phyloP scores from a whole-genome alignment of 1,140 invertebrate genomes.

The Macrobrachium rosenbergii region DNA sequence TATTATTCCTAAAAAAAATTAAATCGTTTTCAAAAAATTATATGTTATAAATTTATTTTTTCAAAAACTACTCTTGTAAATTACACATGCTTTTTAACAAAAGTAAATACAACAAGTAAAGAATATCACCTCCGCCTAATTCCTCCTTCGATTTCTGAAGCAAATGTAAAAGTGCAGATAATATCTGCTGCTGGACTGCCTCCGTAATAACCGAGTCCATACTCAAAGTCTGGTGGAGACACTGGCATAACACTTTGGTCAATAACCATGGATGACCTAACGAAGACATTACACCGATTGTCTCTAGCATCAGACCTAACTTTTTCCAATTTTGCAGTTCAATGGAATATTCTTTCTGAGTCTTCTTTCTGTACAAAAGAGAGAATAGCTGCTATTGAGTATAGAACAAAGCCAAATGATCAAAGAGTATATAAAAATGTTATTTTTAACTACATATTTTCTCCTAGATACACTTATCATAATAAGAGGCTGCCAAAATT shows the following conservation, averaged over 20 bases:
- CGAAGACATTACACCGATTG: constrained; percentile 40
- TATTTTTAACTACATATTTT: too few relatives aligned
- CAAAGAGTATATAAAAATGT: not conserved
- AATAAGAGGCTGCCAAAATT: too few relatives aligned
- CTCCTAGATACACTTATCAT: too few relatives aligned
- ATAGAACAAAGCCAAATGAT: not conserved
- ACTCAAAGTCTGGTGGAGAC: constrained; percentile 28
- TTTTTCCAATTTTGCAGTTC: constrained; percentile 28
- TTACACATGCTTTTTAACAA: too few relatives aligned
- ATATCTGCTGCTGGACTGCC: constrained; percentile 39
- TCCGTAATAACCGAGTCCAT: constrained; percentile 34
- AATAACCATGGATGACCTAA: constrained; percentile 39
- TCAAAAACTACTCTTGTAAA: too few relatives aligned
- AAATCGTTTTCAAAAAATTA: too few relatives aligned
- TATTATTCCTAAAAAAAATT: too few relatives aligned
- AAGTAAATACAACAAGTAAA: too few relatives aligned
- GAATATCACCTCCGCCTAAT: constrained; percentile 30
- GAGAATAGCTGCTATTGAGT: not conserved
- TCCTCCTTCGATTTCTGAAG: constrained; percentile 36
- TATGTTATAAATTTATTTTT: too few relatives aligned
- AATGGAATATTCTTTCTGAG: not conserved
- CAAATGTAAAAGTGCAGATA: constrained; percentile 44
- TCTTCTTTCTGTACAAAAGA: constrained; percentile 30
- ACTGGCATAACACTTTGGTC: constrained; percentile 22
- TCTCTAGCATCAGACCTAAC: constrained; percentile 45